Evolutionary conservation across 2,888 invertebrate species (phyloP), one percentile per base, ranked within the genome.

Genomic region (Argyresthia goedartella): DNA sequence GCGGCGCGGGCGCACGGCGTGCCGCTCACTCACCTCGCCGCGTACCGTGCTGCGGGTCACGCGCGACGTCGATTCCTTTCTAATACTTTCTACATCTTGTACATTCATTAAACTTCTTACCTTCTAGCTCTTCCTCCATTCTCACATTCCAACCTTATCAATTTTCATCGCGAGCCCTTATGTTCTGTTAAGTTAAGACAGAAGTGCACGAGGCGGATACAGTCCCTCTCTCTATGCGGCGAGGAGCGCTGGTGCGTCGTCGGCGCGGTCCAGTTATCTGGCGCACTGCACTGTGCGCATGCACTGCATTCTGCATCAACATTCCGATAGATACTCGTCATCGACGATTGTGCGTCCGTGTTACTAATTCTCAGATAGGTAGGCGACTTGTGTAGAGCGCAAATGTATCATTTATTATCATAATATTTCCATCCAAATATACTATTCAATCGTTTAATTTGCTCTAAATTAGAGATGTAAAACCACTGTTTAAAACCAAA

Each of bases 11-110:
- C 25, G 25, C 25, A 25, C n/a, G n/a, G 25, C 25, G 25, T 2
- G 74, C 76, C 76, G 80, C 82, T 69, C 72, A 73, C 82, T 69
- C 72, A 72, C 75, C 76, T 71, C 72, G 72, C 65, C 64, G 72
- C 65, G 25, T 25, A 25, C 25, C 25, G 25, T 25, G 25, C 73
- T 73, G 69, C 80, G 69, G 78, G 81, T 82, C 82, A 81, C 76
- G 74, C 73, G 76, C 72, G 76, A 79, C 81, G 79, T 81, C 81
- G 70, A 76, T 81, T 82, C 85, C 85, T 85, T 85, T 85, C 84
- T 84, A 85, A 84, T 81, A 74, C 85, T 85, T 84, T 85, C 85
- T 84, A 84, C 71, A 71, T 71, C 74, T 73, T 68, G 71, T 66
- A 72, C 63, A 68, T 67, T 69, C 61, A 58, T 62, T 60, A 64